A percentile compares a stretch with the other conserved stretches of the same genome.
Evolutionary conservation across 2,113 vertebrate species (phyloP).

Genomic region (Accipiter cooperii): DNA sequence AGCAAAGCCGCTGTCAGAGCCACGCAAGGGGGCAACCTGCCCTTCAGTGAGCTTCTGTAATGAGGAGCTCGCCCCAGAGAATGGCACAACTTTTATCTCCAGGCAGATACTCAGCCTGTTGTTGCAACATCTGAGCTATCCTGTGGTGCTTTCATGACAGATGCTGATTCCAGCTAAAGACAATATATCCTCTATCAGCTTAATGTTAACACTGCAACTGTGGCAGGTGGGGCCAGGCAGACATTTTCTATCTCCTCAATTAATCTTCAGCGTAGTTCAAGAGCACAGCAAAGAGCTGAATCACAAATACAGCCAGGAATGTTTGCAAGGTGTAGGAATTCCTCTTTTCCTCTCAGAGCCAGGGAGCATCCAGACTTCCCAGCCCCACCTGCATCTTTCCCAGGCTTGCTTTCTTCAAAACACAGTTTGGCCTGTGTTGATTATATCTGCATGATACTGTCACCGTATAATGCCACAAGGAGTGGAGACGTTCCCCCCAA

Average conservation of each 20-base stretch:
- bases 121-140: background rate
- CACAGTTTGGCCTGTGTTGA: background rate
- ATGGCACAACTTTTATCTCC: background rate
- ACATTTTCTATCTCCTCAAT: background rate
- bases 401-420: background rate
- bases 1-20: background rate
- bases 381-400: background rate
- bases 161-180: background rate
- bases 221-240: background rate
- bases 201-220: background rate
- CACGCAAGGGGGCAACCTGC: fast-evolving
- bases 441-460: background rate
- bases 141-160: background rate
- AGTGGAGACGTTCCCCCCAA: background rate
- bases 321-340: background rate
- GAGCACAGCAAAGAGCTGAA: background rate
- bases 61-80: background rate
- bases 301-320: background rate
- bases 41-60: background rate
- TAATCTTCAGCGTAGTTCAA: background rate
- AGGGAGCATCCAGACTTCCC: background rate
- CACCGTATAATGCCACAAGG: background rate
- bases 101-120: background rate
- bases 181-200: background rate
- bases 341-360: background rate